Base-by-base conservation (phyloP, 2,888 invertebrate genomes). In the Lordiphosa fenestrarum region DNA sequence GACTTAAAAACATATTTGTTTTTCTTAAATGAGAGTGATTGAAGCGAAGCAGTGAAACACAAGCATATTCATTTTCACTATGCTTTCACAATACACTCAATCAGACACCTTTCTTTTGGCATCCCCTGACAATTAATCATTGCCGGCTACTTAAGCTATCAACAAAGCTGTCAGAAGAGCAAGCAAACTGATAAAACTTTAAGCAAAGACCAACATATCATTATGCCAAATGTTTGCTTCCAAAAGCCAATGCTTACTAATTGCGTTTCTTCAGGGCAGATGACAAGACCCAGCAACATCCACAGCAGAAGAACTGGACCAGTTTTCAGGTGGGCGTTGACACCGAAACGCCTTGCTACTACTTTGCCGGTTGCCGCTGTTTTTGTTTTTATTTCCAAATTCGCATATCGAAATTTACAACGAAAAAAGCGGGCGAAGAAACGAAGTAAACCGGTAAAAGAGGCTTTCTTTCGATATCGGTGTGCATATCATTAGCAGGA, bases 321-420 rank as follows among this genome's bases (percentile, higher is more conserved):
- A 70, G 68, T 50, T 66, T 66, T 53, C 46, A 59, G 33, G 53
- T 70, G 63, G 70, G 53, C 66, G 53, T 64, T 64, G 65, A 57
- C 70, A 66, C 54, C 53, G 51, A 39, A n/a, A 38, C 33, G 15
- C 30, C 33, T 44, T 33, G 33, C 44, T 30, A 30, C 30, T 10
- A 19, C 68, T 48, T 59, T 50, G 63, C 62, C 73, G 60, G 62
- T 59, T 70, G 59, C 49, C 39, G 54, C 36, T 50, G 40, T 54
- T 66, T 73, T 73, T 76, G 74, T 74, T 74, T 74, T 77, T 67
- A 68, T 71, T 73, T 68, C 44, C 59, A 74, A 53, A 69, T 71
- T 76, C 67, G 71, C 60, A 37, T 47, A 50, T 55, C 30, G 49
- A 56, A 12, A 25, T 38, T 57, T 46, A 46, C 48, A 61, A 15